phyloP scores from a whole-genome alignment of 2,113 vertebrate species.

The Marmota monax region DNA sequence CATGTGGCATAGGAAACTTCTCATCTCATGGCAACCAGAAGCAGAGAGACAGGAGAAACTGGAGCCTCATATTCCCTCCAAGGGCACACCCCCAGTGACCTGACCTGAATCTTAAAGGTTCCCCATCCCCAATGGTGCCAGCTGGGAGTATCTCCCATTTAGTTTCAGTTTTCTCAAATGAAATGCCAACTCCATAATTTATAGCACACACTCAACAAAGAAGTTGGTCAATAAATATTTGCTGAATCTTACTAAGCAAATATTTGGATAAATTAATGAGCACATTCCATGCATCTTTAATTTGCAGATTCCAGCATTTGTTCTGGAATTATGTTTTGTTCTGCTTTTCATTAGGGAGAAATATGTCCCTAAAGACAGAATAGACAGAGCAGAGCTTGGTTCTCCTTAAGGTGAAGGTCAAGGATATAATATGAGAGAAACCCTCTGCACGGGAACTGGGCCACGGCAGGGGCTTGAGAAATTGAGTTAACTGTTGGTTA shows the following conservation, averaged over 20 bases:
- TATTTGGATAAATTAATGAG: neutral
- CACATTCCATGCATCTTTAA: neutral
- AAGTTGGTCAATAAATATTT: neutral
- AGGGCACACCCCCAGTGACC: neutral
- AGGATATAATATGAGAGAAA: neutral
- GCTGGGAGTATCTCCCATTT: neutral
- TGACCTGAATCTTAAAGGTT: neutral
- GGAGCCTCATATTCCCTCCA: fast-evolving
- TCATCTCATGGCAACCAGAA: neutral
- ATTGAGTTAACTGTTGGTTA: fast-evolving
- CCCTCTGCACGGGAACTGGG: neutral
- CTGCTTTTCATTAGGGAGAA: neutral
- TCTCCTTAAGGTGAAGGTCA: neutral
- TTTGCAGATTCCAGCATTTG: fast-evolving
- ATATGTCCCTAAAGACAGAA: neutral
- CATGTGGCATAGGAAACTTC: neutral
- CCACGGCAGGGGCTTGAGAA: fast-evolving
- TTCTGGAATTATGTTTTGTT: neutral
- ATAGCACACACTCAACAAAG: fast-evolving
- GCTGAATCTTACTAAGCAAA: neutral
- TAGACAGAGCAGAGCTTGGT: neutral
- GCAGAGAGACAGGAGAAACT: neutral
- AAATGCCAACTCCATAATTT: fast-evolving
- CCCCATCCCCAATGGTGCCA: neutral
- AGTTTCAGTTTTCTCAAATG: neutral